Evolutionary conservation across 2,888 invertebrate genomes (phyloP).

Genomic region (Xanthia togata): DNA sequence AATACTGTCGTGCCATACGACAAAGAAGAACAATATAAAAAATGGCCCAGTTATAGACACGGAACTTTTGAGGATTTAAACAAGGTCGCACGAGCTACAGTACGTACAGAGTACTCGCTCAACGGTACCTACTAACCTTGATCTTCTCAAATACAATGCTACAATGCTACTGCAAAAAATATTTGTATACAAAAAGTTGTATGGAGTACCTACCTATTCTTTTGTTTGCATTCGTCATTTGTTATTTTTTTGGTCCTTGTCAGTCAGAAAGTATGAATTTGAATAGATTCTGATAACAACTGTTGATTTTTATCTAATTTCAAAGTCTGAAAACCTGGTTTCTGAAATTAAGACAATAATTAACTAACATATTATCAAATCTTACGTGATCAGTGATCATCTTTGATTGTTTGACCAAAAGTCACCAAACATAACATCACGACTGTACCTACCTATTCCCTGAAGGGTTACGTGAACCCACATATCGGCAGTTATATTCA

Average conservation of each 20-base stretch:
- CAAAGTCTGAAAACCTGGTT: no score
- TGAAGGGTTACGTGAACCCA: no score
- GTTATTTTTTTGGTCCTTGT: neutral
- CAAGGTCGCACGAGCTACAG: slow-evolving; percentile 9
- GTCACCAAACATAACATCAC: no score
- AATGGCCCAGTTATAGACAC: neutral
- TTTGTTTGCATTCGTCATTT: neutral
- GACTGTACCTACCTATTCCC: no score
- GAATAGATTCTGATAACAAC: neutral
- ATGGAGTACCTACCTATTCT: neutral
- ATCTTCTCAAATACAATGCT: slow-evolving; percentile 33
- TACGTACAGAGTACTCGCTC: neutral
- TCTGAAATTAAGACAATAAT: no score
- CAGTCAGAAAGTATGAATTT: neutral
- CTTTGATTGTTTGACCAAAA: no score
- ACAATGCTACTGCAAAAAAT: slow-evolving; percentile 17
- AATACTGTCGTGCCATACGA: neutral
- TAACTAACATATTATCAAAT: no score
- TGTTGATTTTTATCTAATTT: no score
- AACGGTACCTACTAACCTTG: slow-evolving; percentile 44
- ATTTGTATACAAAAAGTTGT: slow-evolving; percentile 27
- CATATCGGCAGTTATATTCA: no score
- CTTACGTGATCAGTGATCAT: no score
- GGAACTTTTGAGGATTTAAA: slow-evolving; percentile 2
- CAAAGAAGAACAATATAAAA: neutral